A percentile compares a stretch with the other conserved stretches of the same genome.
phyloP scores from a whole-genome alignment of 1,140 invertebrate genomes.

The Scylla paramamosain region DNA sequence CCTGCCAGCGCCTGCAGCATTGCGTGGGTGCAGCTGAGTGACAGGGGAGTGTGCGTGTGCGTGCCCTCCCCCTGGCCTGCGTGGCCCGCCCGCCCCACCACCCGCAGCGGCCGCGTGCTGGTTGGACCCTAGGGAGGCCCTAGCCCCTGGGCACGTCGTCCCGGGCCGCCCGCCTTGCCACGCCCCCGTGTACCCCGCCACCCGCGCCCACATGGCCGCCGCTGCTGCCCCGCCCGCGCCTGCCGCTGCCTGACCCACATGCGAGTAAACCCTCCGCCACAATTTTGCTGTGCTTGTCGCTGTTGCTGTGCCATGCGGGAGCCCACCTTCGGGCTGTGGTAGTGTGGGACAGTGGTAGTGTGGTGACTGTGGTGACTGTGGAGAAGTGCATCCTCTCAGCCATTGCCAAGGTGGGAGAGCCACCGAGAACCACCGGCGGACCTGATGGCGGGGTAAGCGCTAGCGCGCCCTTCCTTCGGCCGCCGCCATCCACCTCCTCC shows the following conservation, averaged over 20 bases:
- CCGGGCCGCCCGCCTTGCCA: conserved; percentile 39
- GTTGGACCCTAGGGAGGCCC: conserved; percentile 57
- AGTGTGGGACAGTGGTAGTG: conserved; percentile 39
- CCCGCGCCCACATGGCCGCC: conserved; percentile 59
- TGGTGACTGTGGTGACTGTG: not conserved
- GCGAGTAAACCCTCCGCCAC: conserved; percentile 26
- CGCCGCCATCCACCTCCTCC: conserved; percentile 38
- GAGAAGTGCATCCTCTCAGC: conserved; percentile 10
- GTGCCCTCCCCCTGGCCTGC: conserved; percentile 59
- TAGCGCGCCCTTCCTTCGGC: conserved; percentile 36
- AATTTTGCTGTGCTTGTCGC: conserved; percentile 45
- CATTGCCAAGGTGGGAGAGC: conserved; percentile 38
- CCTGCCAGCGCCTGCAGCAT: conserved; percentile 66
- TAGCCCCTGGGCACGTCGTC: conserved; percentile 54
- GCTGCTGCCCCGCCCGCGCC: conserved; percentile 35
- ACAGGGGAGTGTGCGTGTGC: conserved; percentile 66
- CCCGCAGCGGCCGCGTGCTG: conserved; percentile 28
- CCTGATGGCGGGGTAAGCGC: conserved; percentile 64
- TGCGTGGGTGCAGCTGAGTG: conserved; percentile 62
- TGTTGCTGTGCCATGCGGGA: conserved; percentile 9
- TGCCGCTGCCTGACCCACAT: conserved; percentile 24
- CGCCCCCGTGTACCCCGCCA: conserved; percentile 52
- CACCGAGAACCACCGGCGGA: not conserved
- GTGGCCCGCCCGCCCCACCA: conserved; percentile 50
- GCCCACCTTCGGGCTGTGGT: conserved; percentile 23